A percentile compares a stretch with the other conserved stretches of the same genome.
Conservation (phyloP, 2,888 invertebrate species). For the Chrysopilus asiliformis region DNA sequence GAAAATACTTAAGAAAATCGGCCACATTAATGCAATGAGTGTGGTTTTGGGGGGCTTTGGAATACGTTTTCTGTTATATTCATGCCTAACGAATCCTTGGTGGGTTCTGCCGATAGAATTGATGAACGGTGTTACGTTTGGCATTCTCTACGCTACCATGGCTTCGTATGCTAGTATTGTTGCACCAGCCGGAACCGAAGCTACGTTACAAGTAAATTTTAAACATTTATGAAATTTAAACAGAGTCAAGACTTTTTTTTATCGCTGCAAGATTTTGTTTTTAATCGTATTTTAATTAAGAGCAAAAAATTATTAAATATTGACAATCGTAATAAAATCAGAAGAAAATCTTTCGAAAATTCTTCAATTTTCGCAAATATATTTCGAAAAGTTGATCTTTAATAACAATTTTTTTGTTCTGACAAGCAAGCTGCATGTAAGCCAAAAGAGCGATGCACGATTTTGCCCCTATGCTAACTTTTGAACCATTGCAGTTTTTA, state of each 20-base stretch:
- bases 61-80: conserved; percentile 68
- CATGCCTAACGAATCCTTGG: conserved; percentile 67
- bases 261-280: too few species aligned
- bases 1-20: conserved; percentile 59
- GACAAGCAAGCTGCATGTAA: too few species aligned
- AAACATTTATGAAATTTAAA: conserved; percentile 16
- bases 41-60: conserved; percentile 68
- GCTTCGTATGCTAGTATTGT: conserved; percentile 75
- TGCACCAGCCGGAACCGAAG: conserved; percentile 71
- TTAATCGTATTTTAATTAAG: too few species aligned
- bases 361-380: too few species aligned
- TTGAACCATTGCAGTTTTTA: conserved; percentile 2
- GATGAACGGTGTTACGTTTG: conserved; percentile 77
- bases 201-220: conserved; percentile 60
- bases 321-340: too few species aligned
- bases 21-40: conserved; percentile 72
- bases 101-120: conserved; percentile 73
- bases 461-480: too few species aligned
- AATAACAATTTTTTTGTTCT: too few species aligned
- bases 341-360: too few species aligned
- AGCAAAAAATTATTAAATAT: too few species aligned
- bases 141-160: conserved; percentile 79
- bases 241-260: too few species aligned
- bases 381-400: too few species aligned
- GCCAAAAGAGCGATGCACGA: too few species aligned